phyloP scores from a whole-genome alignment of 2,797 vertebrate genomes.

The Brachyalestes nurse region DNA sequence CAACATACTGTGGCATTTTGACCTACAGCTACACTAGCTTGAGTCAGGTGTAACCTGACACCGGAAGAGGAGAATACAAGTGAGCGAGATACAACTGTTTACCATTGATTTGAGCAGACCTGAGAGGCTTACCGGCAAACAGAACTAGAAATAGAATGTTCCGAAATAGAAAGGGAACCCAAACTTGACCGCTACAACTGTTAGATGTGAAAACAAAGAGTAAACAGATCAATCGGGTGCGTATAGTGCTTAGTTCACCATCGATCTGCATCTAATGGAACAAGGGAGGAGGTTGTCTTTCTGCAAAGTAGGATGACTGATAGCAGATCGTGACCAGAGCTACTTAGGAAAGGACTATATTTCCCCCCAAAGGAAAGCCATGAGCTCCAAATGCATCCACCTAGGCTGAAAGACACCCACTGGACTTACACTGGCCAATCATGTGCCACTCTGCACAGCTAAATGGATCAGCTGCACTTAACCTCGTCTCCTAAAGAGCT shows the following conservation, averaged over 20 bases:
- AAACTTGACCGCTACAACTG: conserved; percentile 17
- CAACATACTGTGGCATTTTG: conserved; percentile 47
- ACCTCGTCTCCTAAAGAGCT: conserved; percentile 68
- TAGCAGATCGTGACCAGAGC: conserved; percentile 26
- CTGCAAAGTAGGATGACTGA: conserved; percentile 39
- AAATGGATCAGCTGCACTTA: conserved; percentile 75
- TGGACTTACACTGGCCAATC: conserved; percentile 40
- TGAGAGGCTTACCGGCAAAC: not conserved
- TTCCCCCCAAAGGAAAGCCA: conserved; percentile 49
- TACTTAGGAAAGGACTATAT: conserved; percentile 38
- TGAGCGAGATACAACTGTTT: not conserved
- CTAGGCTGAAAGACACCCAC: conserved; percentile 37
- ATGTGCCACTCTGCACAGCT: conserved; percentile 52
- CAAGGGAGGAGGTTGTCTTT: conserved; percentile 24
- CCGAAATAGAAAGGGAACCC: conserved; percentile 25
- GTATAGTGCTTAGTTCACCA: conserved; percentile 49
- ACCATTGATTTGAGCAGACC: not conserved
- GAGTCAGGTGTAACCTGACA: conserved; percentile 19
- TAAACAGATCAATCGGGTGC: conserved; percentile 56
- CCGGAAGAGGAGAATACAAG: conserved; percentile 1
- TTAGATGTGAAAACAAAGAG: conserved; percentile 43
- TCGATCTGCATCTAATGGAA: conserved; percentile 57
- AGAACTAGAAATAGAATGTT: not conserved
- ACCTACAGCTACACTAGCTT: conserved; percentile 39
- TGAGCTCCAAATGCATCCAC: conserved; percentile 39